These are phyloP conservation scores for Coturnix japonica DNA, from an alignment of 2,113 vertebrate genomes.

Conservation along the genomic window DNA sequence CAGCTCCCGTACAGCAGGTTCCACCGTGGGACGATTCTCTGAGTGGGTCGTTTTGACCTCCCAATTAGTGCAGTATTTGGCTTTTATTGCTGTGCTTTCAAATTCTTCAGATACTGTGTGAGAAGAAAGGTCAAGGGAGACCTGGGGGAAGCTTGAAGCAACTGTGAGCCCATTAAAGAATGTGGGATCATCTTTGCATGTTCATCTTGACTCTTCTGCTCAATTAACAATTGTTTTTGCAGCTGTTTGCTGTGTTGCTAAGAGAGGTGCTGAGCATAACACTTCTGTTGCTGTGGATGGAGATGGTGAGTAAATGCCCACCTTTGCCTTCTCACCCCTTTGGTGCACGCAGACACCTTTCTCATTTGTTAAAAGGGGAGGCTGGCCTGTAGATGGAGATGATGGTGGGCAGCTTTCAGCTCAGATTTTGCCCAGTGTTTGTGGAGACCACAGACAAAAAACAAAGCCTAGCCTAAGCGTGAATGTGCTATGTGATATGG, in stretches of 20 bases:
- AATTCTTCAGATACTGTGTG: not conserved
- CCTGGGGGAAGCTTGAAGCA: not conserved
- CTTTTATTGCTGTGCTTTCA: not conserved
- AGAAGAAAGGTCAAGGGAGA: not conserved
- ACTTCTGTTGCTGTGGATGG: slow-evolving; percentile 82
- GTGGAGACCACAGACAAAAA: not conserved
- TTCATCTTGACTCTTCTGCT: not conserved
- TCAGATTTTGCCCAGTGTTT: not conserved
- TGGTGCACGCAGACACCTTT: not conserved
- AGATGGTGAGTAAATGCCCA: slow-evolving; percentile 81
- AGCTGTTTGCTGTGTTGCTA: slow-evolving; percentile 90
- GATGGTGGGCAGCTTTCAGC: not conserved
- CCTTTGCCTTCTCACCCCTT: not conserved
- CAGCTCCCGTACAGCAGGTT: not conserved
- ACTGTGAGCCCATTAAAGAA: not conserved
- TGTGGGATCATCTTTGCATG: not conserved
- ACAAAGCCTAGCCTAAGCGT: not conserved
- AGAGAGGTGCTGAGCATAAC: slow-evolving; percentile 84
- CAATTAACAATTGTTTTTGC: slow-evolving; percentile 53
- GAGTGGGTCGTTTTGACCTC: not conserved
- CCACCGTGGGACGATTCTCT: not conserved
- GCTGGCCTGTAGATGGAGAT: not conserved
- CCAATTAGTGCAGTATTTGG: not conserved
- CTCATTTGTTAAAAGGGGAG: not conserved
- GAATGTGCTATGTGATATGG: not conserved